Evolutionary conservation across 2,888 invertebrate species (phyloP).

Genomic region (Choreutis nemorana): DNA sequence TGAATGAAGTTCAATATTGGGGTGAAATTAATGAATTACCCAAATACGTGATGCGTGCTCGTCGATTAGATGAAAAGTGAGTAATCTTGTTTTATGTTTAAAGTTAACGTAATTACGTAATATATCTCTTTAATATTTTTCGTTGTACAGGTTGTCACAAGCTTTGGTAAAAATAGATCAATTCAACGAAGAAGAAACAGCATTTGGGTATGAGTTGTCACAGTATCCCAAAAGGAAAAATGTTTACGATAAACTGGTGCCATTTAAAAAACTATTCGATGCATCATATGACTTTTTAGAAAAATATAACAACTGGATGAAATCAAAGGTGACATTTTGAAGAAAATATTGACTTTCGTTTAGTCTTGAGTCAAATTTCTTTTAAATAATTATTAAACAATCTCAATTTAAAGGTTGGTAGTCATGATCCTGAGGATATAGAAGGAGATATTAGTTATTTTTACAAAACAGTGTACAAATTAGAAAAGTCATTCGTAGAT

Average conservation of each 20-base stretch:
- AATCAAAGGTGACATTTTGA: constrained; percentile 48
- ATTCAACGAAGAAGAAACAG: constrained; percentile 90
- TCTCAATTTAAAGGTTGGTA: constrained; percentile 70
- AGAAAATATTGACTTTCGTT: neutral
- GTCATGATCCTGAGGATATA: constrained; percentile 87
- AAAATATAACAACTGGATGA: constrained; percentile 88
- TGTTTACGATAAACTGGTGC: constrained; percentile 80
- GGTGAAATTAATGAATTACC: constrained; percentile 85
- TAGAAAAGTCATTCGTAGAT: constrained; percentile 87
- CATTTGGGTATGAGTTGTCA: constrained; percentile 88
- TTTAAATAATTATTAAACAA: neutral
- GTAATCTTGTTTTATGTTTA: constrained; percentile 8
- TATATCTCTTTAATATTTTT: constrained; percentile 1
- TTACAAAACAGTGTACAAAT: constrained; percentile 80
- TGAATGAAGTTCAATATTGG: constrained; percentile 86
- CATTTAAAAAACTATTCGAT: constrained; percentile 89
- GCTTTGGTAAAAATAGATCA: constrained; percentile 84
- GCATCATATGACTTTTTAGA: constrained; percentile 86
- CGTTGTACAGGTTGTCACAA: constrained; percentile 61
- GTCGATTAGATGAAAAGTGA: constrained; percentile 75
- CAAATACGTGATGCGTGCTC: constrained; percentile 83
- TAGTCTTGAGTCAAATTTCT: neutral
- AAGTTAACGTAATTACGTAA: neutral
- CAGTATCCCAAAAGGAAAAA: constrained; percentile 87
- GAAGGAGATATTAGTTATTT: constrained; percentile 78